A percentile compares a stretch with the other conserved stretches of the same genome.
These are phyloP conservation scores for Platyscapa corneri DNA, from an alignment of 1,140 invertebrate species.

Conservation along the genomic window DNA sequence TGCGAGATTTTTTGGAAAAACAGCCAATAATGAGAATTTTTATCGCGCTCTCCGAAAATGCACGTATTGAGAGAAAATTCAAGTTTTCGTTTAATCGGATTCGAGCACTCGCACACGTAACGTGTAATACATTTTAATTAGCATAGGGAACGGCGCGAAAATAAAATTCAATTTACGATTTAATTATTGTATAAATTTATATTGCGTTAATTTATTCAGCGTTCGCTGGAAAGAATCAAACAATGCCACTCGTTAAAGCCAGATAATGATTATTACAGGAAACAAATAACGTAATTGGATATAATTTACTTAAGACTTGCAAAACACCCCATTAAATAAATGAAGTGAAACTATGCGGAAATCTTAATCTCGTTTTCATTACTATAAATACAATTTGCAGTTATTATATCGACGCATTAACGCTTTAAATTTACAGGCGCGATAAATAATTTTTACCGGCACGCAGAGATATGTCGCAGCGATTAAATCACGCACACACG, in stretches of 20 bases:
- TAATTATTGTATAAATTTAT: background rate
- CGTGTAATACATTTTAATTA: background rate
- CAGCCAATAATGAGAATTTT: background rate
- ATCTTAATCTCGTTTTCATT: background rate
- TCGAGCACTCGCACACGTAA: background rate
- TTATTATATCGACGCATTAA: background rate
- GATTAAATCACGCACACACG: background rate
- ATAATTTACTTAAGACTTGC: background rate
- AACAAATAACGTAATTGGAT: background rate
- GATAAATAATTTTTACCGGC: background rate
- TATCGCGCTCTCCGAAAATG: background rate
- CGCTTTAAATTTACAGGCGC: background rate
- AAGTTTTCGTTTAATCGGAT: too few relatives aligned
- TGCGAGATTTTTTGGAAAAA: background rate
- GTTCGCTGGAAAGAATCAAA: background rate
- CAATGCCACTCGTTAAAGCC: background rate
- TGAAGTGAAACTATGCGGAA: background rate
- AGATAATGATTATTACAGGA: background rate
- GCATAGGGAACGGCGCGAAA: background rate
- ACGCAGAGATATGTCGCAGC: background rate
- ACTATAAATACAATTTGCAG: background rate
- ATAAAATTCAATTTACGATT: background rate
- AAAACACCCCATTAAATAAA: background rate
- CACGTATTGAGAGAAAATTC: background rate
- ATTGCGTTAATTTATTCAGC: background rate